A percentile compares a stretch with the other conserved stretches of the same genome.
These are phyloP conservation scores for Bilobella aurantiaca DNA, from an alignment of 1,140 invertebrate species.

Conservation along the genomic window DNA sequence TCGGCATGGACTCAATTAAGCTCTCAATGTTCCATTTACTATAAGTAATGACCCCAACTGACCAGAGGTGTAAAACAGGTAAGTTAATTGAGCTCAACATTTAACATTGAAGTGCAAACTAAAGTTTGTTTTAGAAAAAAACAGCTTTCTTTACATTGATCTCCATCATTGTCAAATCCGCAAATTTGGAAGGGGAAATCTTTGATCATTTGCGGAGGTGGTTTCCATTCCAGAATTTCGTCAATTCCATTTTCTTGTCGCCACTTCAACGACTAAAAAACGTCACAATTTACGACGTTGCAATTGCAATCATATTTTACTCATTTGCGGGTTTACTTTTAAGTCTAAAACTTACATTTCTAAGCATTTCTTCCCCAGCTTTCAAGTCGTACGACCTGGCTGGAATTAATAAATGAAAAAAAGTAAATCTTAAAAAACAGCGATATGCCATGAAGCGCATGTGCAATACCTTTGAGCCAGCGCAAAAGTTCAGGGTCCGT, in stretches of 20 bases:
- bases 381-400: neutral
- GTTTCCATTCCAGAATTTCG: constrained; percentile 5
- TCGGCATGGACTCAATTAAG: neutral
- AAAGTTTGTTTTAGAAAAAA: too few species aligned
- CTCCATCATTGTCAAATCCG: constrained; percentile 7
- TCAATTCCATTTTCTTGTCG: neutral
- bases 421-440: too few species aligned
- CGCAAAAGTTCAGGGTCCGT: neutral
- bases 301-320: neutral
- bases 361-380: neutral
- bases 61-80: neutral
- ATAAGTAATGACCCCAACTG: constrained; percentile 12
- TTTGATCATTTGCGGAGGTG: neutral
- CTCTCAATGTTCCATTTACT: constrained; percentile 5
- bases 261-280: constrained; percentile 12
- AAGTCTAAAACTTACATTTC: neutral
- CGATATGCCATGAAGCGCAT: too few species aligned
- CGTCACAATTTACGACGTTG: neutral
- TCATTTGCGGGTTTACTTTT: neutral
- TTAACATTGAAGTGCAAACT: too few species aligned
- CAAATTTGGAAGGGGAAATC: constrained; percentile 11
- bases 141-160: constrained; percentile 15
- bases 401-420: neutral
- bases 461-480: neutral
- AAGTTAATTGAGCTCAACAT: too few species aligned